A percentile compares a stretch with the other conserved stretches of the same genome.
These are phyloP conservation scores for Mionectes olivaceus DNA, from an alignment of 2,797 vertebrate species.

Conservation along the genomic window DNA sequence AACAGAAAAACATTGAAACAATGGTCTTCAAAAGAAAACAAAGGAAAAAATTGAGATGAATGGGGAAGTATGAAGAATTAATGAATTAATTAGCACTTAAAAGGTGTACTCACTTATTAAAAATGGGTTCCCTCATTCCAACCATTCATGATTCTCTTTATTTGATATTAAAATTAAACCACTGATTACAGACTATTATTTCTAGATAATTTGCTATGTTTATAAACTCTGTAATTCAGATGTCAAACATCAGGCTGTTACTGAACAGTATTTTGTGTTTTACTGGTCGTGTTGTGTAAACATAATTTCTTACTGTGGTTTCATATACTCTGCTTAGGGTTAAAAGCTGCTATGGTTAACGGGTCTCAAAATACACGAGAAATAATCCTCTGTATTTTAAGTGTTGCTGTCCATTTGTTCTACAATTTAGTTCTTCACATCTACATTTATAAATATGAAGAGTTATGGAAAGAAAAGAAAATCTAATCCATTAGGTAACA, in stretches of 20 bases:
- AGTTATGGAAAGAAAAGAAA: background rate
- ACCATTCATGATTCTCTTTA: background rate
- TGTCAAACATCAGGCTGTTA: background rate
- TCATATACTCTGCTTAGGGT: background rate
- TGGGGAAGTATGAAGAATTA: background rate
- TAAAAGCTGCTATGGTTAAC: background rate
- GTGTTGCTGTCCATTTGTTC: constrained; percentile 52
- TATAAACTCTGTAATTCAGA: background rate
- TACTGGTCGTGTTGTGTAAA: background rate
- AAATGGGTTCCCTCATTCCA: background rate
- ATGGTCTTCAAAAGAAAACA: background rate
- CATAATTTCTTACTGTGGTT: constrained; percentile 28
- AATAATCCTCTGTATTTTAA: constrained; percentile 55
- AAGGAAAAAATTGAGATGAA: background rate
- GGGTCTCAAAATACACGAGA: background rate
- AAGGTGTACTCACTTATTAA: background rate
- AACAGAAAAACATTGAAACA: background rate
- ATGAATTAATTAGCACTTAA: background rate
- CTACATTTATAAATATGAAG: constrained; percentile 54
- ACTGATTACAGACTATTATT: constrained; percentile 24
- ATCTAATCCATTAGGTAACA: background rate
- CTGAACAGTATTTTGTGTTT: background rate
- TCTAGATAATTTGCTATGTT: background rate
- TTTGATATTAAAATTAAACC: background rate
- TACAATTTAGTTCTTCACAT: constrained; percentile 46